These are phyloP conservation scores for Hassar affinis DNA, from an alignment of 2,113 vertebrate species.

Conservation along the genomic window DNA sequence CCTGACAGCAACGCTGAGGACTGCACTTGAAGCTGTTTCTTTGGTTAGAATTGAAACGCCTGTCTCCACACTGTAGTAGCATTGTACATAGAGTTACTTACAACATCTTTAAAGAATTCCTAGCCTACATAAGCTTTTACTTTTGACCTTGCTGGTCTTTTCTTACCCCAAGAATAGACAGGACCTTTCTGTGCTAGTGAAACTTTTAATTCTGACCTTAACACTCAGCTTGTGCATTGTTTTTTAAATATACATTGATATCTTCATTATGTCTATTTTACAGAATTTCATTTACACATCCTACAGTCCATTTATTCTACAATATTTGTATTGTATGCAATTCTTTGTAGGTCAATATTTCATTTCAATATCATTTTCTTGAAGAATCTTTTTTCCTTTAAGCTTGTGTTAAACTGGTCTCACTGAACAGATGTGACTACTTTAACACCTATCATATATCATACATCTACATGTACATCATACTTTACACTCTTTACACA, in stretches of 20 bases:
- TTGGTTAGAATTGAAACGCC: slow-evolving; percentile 47
- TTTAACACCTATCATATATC: background rate
- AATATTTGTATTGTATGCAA: background rate
- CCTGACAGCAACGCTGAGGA: slow-evolving; percentile 43
- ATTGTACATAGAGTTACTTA: slow-evolving; percentile 8
- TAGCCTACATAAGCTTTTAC: background rate
- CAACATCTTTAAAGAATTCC: background rate
- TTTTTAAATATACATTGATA: background rate
- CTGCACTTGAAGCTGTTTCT: slow-evolving; percentile 49
- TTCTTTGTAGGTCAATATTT: background rate
- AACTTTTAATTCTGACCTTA: background rate
- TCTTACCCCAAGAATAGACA: background rate
- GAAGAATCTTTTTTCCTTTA: background rate
- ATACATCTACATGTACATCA: too few species aligned
- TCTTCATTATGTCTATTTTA: background rate
- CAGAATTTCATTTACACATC: background rate
- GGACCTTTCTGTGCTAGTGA: background rate
- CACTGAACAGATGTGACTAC: background rate
- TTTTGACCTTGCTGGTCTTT: background rate
- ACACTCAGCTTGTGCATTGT: background rate
- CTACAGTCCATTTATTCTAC: background rate
- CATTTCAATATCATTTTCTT: background rate
- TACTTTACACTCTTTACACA: background rate
- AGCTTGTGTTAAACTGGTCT: background rate
- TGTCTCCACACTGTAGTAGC: slow-evolving; percentile 17